phyloP scores from a whole-genome alignment of 2,888 invertebrate species.

The Cheilosia pagana region DNA sequence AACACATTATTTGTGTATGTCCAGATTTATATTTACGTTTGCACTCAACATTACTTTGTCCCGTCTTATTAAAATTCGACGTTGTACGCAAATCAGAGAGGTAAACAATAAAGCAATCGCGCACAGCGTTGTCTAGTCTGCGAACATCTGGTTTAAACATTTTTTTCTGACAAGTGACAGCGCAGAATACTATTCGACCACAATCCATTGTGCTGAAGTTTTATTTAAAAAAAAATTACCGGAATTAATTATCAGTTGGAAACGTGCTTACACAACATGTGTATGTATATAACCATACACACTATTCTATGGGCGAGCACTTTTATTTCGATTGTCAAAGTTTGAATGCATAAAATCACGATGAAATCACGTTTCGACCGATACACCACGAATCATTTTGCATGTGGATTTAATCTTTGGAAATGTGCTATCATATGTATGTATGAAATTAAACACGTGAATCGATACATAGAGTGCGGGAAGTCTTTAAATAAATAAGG shows the following conservation, averaged over 20 bases:
- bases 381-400: not conserved
- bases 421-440: not conserved
- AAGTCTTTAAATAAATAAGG: not conserved
- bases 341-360: not conserved
- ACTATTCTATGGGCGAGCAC: not conserved
- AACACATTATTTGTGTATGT: too few species aligned
- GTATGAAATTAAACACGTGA: not conserved
- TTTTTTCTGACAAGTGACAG: not conserved
- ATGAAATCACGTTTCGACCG: not conserved
- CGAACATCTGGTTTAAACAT: not conserved
- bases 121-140: not conserved
- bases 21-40: not conserved
- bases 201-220: not conserved
- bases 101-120: conserved; percentile 7
- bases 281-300: too few species aligned
- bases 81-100: not conserved
- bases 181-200: not conserved
- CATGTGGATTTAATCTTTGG: not conserved
- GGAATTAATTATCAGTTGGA: not conserved
- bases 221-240: not conserved
- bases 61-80: not conserved
- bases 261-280: not conserved
- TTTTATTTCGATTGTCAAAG: not conserved
- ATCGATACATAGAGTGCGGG: not conserved
- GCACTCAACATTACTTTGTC: not conserved